phyloP scores from a whole-genome alignment of 2,888 invertebrate species.

The Caenorhabditis plicata region DNA sequence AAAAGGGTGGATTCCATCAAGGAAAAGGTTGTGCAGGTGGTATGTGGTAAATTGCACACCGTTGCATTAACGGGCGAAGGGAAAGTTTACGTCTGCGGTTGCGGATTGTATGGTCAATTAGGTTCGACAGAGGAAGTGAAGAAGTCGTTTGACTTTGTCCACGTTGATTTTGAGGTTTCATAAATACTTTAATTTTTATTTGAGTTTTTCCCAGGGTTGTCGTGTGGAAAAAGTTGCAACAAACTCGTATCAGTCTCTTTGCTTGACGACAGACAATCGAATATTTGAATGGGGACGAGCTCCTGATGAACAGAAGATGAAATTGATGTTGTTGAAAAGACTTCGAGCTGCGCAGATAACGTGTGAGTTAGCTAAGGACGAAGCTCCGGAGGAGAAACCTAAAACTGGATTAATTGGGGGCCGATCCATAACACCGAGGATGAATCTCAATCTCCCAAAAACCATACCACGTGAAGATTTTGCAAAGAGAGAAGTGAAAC shows the following conservation, averaged over 20 bases:
- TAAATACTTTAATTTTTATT: not conserved
- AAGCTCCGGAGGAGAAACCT: conserved; percentile 1
- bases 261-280: conserved; percentile 39
- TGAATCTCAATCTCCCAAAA: conserved; percentile 33
- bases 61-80: conserved; percentile 37
- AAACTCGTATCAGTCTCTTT: conserved; percentile 56
- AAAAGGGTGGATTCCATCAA: conserved; percentile 30
- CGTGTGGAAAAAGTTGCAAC: conserved; percentile 29
- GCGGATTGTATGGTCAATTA: conserved; percentile 46
- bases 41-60: conserved; percentile 48
- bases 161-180: conserved; percentile 11
- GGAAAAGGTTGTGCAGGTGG: conserved; percentile 18
- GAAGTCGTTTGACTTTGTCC: conserved; percentile 33
- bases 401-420: no score
- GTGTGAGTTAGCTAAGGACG: conserved; percentile 12
- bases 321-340: conserved; percentile 49
- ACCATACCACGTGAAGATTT: conserved; percentile 45
- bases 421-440: conserved; percentile 9
- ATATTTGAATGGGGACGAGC: conserved; percentile 57
- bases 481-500: conserved; percentile 36
- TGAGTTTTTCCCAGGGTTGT: not conserved
- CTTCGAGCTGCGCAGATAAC: conserved; percentile 34
- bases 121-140: conserved; percentile 42
- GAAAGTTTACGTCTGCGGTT: conserved; percentile 23
- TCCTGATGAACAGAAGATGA: conserved; percentile 57